Conservation (phyloP, 2,113 vertebrate genomes). For the Phoxinus phoxinus region DNA sequence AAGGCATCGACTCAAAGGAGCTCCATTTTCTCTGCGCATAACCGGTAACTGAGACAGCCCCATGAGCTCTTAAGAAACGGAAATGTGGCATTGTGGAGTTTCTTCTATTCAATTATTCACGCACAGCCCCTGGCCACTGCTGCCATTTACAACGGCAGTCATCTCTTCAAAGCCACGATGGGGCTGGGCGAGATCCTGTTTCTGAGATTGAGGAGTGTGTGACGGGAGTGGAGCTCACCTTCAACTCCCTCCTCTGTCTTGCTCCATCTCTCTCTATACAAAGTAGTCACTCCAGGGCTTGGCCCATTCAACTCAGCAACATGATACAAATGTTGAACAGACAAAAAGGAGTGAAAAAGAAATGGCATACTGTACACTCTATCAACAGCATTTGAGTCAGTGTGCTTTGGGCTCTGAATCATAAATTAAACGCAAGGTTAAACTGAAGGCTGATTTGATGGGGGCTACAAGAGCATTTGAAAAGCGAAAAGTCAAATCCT, state of each 20-base stretch:
- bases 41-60: slow-evolving; percentile 58
- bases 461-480: background rate
- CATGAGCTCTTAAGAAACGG: slow-evolving; percentile 56
- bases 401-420: slow-evolving; percentile 12
- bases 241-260: slow-evolving; percentile 41
- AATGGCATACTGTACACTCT: slow-evolving; percentile 27
- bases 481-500: background rate
- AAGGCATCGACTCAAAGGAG: slow-evolving; percentile 31
- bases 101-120: slow-evolving; percentile 63
- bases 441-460: background rate
- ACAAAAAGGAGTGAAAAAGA: slow-evolving; percentile 45
- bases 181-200: slow-evolving; percentile 59
- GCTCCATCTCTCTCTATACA: slow-evolving; percentile 39
- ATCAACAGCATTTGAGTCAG: slow-evolving; percentile 31
- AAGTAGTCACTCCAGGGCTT: slow-evolving; percentile 49
- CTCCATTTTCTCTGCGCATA: slow-evolving; percentile 53
- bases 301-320: slow-evolving; percentile 54
- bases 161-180: slow-evolving; percentile 61
- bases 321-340: slow-evolving; percentile 52
- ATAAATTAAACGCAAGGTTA: slow-evolving; percentile 4
- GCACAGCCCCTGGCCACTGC: slow-evolving; percentile 56
- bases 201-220: slow-evolving; percentile 49
- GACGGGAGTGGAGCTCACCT: slow-evolving; percentile 53
- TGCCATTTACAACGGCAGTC: slow-evolving; percentile 57
- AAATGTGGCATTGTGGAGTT: slow-evolving; percentile 58